Conservation (phyloP, 2,113 vertebrate species). For the Cardinalis cardinalis region DNA sequence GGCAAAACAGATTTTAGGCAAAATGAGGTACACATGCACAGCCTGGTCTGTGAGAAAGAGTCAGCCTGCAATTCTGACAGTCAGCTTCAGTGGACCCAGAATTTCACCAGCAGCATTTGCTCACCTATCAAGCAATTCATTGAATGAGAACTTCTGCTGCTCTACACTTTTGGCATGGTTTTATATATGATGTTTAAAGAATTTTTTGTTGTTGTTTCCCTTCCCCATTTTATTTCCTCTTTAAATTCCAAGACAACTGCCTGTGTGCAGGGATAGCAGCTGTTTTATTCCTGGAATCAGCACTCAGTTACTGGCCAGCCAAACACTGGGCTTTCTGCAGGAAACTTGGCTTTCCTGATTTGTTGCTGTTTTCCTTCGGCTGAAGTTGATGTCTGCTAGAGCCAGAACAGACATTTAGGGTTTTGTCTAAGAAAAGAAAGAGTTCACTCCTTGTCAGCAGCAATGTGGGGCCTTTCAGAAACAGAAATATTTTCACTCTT, state of each 20-base stretch:
- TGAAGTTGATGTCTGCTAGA: not conserved
- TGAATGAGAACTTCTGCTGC: not conserved
- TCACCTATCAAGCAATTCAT: not conserved
- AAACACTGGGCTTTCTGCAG: conserved; percentile 26
- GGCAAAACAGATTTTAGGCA: not conserved
- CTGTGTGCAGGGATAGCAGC: conserved; percentile 17
- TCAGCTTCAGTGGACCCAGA: not conserved
- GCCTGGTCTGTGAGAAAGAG: not conserved
- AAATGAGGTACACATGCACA: not conserved
- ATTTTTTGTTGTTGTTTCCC: not conserved
- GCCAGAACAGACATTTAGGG: not conserved
- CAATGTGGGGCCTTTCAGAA: not conserved
- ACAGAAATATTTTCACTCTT: conserved; percentile 21
- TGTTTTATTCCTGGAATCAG: conserved; percentile 41
- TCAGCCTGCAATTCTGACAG: not conserved
- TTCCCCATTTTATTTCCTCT: conserved; percentile 37
- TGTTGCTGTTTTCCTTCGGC: conserved; percentile 38
- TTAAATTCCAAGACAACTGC: conserved; percentile 27
- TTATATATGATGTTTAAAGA: not conserved
- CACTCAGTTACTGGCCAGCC: not conserved
- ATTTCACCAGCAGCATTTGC: not conserved
- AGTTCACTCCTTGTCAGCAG: not conserved
- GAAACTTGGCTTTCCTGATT: conserved; percentile 29
- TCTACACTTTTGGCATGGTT: not conserved
- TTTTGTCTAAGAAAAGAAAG: conserved; percentile 12